Base-by-base conservation (phyloP, 2,888 invertebrate species). In the Amblyteles armatorius region DNA sequence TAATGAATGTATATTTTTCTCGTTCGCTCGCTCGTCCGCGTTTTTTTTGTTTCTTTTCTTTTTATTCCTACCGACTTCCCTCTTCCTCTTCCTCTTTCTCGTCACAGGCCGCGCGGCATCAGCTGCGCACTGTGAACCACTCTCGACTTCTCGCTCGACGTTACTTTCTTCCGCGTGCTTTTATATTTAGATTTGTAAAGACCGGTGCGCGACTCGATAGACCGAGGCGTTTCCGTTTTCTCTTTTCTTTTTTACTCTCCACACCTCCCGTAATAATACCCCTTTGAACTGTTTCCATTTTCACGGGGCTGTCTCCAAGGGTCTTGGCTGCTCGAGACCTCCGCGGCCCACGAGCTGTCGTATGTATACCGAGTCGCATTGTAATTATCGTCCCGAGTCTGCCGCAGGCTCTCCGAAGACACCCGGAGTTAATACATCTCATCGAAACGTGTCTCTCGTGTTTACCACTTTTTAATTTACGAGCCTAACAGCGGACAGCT, bases 1-100 rank as follows among this genome's bases (percentile, higher is more conserved):
- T 85, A 87, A 87, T 87, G 85, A 87, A 85, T 87, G 86, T 85
- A 85, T 85, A 82, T 85, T 85, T 63, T 85, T 85, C 77, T 85
- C 73, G 44, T 69, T 74, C 78, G 19, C 57, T 57, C 33, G 71
- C 48, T 48, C 72, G 26, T 68, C 81, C 52, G 26, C 65, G 67
- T 65, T 80, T 29, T 19, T 26, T 63, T 22, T 50, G 3, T 26
- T 3, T 22, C 22, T 22, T 19, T 60, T 72, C 44, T 13, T 76
- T n/a, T 68, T n/a, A 19, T 33, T 48, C 26, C 65, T 71, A n/a
- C 16, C 71, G 67, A 80, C 82, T 82, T 79, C 69, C 76, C 73
- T 79, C 67, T 50, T 69, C 57, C 40, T 69, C 57, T 40, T 63
- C 16, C n/a, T 68, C 68, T 40, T 63, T 16, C n/a, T 68, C 60